Percentiles rank a stretch among this genome's conserved stretches.
These are phyloP conservation scores for Drosophila lowei DNA, from an alignment of 1,140 invertebrate species.

Conservation along the genomic window DNA sequence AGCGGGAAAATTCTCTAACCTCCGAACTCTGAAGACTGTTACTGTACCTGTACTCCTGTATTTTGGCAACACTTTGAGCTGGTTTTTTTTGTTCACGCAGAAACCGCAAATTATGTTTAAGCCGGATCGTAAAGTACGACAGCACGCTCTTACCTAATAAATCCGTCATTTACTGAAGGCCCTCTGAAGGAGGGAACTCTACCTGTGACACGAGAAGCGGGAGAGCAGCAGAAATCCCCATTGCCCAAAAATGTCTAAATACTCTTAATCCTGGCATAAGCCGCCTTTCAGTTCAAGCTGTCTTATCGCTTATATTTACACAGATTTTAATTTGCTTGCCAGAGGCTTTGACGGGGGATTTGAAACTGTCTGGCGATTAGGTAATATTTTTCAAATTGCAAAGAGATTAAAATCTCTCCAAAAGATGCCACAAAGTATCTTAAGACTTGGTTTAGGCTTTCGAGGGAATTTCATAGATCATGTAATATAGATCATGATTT, in stretches of 20 bases:
- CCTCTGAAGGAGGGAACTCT: conserved; percentile 29
- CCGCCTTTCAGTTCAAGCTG: conserved; percentile 10
- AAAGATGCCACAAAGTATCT: conserved; percentile 1
- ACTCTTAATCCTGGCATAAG: conserved; percentile 32
- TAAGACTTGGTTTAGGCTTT: not conserved
- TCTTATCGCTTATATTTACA: conserved; percentile 54
- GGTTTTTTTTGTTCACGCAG: conserved; percentile 30
- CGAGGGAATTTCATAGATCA: not conserved
- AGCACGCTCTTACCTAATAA: conserved; percentile 65
- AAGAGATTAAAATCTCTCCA: no score
- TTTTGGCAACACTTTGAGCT: conserved; percentile 54
- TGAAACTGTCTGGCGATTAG: conserved; percentile 14
- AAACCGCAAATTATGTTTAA: conserved; percentile 70
- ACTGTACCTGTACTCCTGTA: conserved; percentile 24
- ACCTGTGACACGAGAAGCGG: conserved; percentile 29
- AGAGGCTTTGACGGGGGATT: conserved; percentile 18
- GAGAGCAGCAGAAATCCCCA: not conserved
- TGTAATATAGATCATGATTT: conserved; percentile 18
- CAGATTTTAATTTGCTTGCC: conserved; percentile 58
- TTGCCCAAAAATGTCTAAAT: conserved; percentile 31
- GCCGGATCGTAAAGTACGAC: conserved; percentile 46
- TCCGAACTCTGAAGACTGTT: conserved; percentile 12
- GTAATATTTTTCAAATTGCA: conserved; percentile 6
- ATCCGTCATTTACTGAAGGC: conserved; percentile 52
- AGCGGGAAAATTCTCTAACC: conserved; percentile 20